Evolutionary conservation across 2,888 invertebrate genomes (phyloP).

Genomic region (Tineola bisselliella): DNA sequence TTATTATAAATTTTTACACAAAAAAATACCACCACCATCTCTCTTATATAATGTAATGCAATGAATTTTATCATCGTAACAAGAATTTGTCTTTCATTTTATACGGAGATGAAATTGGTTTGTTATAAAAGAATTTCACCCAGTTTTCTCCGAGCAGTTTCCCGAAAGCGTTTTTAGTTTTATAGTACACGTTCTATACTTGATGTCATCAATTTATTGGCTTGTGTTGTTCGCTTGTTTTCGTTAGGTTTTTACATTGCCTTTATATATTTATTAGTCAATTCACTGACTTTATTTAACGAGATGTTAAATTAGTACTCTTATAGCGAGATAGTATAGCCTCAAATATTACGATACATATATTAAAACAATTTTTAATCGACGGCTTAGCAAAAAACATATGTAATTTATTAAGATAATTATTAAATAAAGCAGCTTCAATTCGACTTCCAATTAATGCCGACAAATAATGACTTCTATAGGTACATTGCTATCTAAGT

Average conservation of each 20-base stretch:
- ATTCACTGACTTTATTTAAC: too few species aligned
- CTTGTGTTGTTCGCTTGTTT: not conserved
- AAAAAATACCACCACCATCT: too few species aligned
- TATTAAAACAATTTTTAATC: too few species aligned
- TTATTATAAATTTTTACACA: too few species aligned
- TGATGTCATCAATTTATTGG: not conserved
- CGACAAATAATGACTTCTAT: not conserved
- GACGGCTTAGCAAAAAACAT: too few species aligned
- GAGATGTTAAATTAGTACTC: too few species aligned
- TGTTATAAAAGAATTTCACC: not conserved
- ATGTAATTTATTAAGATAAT: too few species aligned
- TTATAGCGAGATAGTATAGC: too few species aligned
- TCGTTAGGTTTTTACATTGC: not conserved
- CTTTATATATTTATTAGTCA: too few species aligned
- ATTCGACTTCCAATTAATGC: not conserved
- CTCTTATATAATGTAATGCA: not conserved
- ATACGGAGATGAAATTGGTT: not conserved
- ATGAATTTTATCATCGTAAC: not conserved
- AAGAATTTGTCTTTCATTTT: constrained; percentile 2
- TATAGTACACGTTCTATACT: not conserved
- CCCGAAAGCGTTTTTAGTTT: not conserved
- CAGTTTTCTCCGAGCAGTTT: not conserved
- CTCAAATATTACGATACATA: too few species aligned
- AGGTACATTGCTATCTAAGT: not conserved
- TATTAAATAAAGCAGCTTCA: too few species aligned